Percentiles rank a stretch among this genome's conserved stretches.
These are phyloP conservation scores for Scopus umbretta DNA, from an alignment of 2,113 vertebrate genomes.

Conservation along the genomic window DNA sequence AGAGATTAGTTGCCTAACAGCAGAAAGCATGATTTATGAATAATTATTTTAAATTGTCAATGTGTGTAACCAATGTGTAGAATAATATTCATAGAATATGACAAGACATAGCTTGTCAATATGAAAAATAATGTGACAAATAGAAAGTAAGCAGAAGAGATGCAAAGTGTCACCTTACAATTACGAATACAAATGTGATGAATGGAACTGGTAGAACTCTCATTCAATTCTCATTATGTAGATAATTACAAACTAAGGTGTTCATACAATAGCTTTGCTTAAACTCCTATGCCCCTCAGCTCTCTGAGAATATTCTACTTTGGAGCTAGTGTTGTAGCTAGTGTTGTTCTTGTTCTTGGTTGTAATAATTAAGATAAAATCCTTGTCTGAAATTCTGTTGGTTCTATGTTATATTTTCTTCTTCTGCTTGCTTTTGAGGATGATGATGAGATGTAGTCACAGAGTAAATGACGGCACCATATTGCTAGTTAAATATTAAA, in stretches of 20 bases:
- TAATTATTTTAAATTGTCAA: not conserved
- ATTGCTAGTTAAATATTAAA: not conserved
- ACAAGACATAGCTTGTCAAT: not conserved
- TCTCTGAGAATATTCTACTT: not conserved
- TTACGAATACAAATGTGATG: not conserved
- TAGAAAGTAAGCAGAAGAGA: not conserved
- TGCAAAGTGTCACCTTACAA: not conserved
- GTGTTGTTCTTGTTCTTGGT: not conserved
- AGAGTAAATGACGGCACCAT: not conserved
- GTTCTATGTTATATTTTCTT: not conserved
- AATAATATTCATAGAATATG: not conserved
- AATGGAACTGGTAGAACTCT: not conserved
- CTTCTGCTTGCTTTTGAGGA: not conserved
- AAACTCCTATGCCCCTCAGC: not conserved
- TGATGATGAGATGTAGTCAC: not conserved
- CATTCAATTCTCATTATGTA: not conserved
- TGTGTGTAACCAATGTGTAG: not conserved
- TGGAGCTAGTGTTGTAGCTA: not conserved
- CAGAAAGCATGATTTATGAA: not conserved
- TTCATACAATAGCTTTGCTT: not conserved
- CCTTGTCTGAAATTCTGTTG: not conserved
- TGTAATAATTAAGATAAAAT: not conserved
- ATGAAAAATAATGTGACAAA: constrained; percentile 18
- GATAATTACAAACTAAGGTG: not conserved
- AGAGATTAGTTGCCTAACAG: not conserved